Base-by-base conservation (phyloP, 2,113 vertebrate species). In the Neogobius melanostomus region DNA sequence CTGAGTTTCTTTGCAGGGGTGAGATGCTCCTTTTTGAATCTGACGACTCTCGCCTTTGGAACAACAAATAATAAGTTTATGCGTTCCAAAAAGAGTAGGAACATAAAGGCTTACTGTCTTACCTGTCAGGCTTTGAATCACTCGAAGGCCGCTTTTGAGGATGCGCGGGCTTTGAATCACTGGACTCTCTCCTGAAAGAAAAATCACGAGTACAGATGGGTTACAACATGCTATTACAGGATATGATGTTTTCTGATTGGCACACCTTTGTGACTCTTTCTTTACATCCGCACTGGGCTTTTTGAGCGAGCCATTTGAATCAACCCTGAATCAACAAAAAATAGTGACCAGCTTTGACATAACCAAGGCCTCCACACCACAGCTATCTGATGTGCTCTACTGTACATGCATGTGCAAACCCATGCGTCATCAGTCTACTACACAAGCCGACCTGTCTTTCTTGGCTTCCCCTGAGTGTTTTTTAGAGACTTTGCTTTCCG, bases 1-100 rank as follows among this genome's bases (percentile, higher is more conserved):
- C 90, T 87, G 0, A 88, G 88, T 61, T 93, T 96, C 91, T 93
- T 97, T 53, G 93, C 91, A n/a, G 90, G 86, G 93, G 91, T 50
- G 92, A 91, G 71, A 66, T 84, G 59, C 84, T 90, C 71, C 86
- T 93, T 86, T 88, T 95, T 0, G 88, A 92, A 47, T 95, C 94
- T 1, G 74, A 85, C 2, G 95, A 96, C 74, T 95, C 93, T 15
- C 92, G 93, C 89, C 96, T 97, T 73, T 28, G 28, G 8, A 21
- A 64, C 0, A 5, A 66, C 11, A 81, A 10, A 0, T 15, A 54
- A 50, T 21, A 1, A 57, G 14, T 43, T n/a, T 43, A 8, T 43
- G 57, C 36, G 43, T 64, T 50, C 47, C 0, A 12, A 10, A 61
- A 64, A 53, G 43, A 11, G 6, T 2, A 43, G 8, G 61, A 0